Base-by-base conservation (phyloP, 2,888 invertebrate genomes). In the Cacoxenus indagator region DNA sequence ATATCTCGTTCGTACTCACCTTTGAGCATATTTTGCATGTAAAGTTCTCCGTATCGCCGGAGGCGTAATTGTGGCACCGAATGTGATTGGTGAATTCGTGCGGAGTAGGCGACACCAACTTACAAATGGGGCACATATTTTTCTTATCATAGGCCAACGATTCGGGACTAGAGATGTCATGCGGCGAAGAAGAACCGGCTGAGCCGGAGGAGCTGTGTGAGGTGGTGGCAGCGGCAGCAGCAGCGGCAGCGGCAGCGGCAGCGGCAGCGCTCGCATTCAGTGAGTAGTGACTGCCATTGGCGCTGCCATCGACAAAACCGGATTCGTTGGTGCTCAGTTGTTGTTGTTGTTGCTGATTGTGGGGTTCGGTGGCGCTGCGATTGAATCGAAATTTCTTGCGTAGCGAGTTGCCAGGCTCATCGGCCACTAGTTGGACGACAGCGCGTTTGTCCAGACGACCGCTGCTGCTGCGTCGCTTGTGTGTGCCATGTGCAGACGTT, bases 21-120 rank as follows among this genome's bases (percentile, higher is more conserved):
- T 88, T 88, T 69, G 86, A 87, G 82, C 88, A 88, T 72, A 88
- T 88, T 72, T 87, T 87, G 77, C 88, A 88, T 70, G 87, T 88
- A 75, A 87, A 88, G 75, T 88, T 88, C 76, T 88, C 87, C 26
- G 87, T 86, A 75, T 88, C 87, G 67, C 89, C 89, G 61, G 89
- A 87, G 77, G 90, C 89, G 84, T 90, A 91, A 84, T 91, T 91
- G 87, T 92, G 92, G 75, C 90, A 90, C 68, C 93, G 90, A 71
- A 93, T 92, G 86, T 93, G 93, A 71, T 91, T 89, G 29, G 93
- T 93, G 81, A 93, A 91, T 68, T 92, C 92, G 82, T 92, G 92
- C 73, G 92, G 91, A 29, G 91, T 91, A 59, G 90, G 89, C 68
- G 92, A 88, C 70, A 90, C 90, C 29, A 89, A 89, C 67, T 91